Conservation (phyloP, 2,113 vertebrate genomes). For the Vimba vimba region DNA sequence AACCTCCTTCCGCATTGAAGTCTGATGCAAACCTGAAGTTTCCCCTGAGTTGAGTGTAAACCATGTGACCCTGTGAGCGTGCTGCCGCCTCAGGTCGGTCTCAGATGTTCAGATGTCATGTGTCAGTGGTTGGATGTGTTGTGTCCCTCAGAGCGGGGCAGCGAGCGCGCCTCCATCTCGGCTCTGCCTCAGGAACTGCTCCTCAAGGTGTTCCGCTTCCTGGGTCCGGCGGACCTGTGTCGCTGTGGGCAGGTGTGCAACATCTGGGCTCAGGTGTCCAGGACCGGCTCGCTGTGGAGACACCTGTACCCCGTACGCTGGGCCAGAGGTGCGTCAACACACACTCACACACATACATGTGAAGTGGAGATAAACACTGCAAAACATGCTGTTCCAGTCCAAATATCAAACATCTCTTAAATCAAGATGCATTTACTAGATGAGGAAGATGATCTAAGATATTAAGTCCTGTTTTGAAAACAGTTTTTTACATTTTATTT, state of each 20-base stretch:
- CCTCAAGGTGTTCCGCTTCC: slow-evolving; percentile 89
- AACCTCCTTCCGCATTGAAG: too few relatives aligned
- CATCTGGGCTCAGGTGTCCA: slow-evolving; percentile 87
- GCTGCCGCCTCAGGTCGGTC: too few relatives aligned
- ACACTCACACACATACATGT: too few relatives aligned
- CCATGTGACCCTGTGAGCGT: background rate
- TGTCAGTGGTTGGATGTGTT: background rate
- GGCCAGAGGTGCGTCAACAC: slow-evolving; percentile 85
- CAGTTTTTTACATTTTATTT: too few relatives aligned
- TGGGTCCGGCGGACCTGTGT: slow-evolving; percentile 89
- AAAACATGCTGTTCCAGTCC: too few relatives aligned
- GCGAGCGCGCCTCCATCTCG: slow-evolving; percentile 78
- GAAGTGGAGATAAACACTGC: too few relatives aligned
- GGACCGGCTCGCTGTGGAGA: slow-evolving; percentile 92
- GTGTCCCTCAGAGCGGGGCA: slow-evolving; percentile 63
- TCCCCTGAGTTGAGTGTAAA: background rate
- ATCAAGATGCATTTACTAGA: too few relatives aligned
- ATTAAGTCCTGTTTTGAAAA: too few relatives aligned
- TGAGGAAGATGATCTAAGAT: too few relatives aligned
- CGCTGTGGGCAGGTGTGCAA: slow-evolving; percentile 91
- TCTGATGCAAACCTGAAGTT: too few relatives aligned
- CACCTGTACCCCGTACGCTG: slow-evolving; percentile 95
- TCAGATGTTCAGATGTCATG: background rate
- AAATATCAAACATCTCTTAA: too few relatives aligned
- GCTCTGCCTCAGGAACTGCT: slow-evolving; percentile 92